Evolutionary conservation across 2,113 vertebrate genomes (phyloP).

Genomic region (Ptyas mucosa): DNA sequence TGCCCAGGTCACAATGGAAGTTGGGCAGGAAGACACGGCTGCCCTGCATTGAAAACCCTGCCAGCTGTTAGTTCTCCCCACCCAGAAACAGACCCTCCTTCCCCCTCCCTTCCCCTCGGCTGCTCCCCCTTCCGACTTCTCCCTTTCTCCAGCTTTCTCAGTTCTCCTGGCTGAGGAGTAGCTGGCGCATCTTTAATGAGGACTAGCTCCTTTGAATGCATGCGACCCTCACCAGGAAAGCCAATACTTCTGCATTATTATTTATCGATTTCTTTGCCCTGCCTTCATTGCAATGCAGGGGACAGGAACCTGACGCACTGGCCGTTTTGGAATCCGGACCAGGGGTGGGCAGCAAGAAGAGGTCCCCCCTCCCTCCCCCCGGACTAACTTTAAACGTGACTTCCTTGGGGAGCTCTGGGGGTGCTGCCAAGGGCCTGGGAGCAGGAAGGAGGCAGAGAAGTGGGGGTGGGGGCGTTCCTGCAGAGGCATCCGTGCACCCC

Average conservation of each 20-base stretch:
- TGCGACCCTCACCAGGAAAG: background rate
- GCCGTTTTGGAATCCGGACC: background rate
- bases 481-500: background rate
- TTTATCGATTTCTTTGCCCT: background rate
- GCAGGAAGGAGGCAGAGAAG: background rate
- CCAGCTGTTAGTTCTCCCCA: background rate
- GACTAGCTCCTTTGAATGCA: background rate
- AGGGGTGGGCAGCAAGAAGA: background rate
- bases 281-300: background rate
- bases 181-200: background rate
- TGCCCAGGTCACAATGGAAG: background rate
- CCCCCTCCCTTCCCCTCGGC: too few relatives aligned
- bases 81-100: background rate
- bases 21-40: background rate
- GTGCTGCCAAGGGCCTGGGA: background rate
- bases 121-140: rapidly evolving
- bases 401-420: background rate
- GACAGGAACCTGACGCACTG: background rate
- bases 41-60: background rate
- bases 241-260: background rate
- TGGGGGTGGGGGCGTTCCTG: background rate
- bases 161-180: background rate
- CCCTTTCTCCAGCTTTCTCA: background rate
- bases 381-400: background rate
- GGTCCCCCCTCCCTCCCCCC: too few relatives aligned